Percentiles rank a stretch among this genome's conserved stretches.
phyloP scores from a whole-genome alignment of 2,888 invertebrate species.

The Hedya salicella region DNA sequence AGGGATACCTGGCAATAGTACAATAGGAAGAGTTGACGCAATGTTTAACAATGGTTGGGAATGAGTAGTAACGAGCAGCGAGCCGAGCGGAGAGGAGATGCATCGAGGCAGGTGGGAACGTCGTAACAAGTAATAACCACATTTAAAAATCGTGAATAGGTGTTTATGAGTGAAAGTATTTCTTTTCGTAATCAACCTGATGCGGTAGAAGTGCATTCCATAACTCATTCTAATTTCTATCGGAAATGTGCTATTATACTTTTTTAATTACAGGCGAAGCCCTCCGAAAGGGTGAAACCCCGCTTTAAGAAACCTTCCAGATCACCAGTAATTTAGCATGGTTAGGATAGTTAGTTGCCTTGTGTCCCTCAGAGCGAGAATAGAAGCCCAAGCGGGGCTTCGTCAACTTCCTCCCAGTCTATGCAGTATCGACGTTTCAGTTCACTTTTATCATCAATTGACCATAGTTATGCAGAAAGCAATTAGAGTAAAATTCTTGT shows the following conservation, averaged over 20 bases:
- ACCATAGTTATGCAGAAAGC: too few species aligned
- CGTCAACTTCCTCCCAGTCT: too few species aligned
- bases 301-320: too few species aligned
- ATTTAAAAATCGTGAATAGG: slow-evolving; percentile 46
- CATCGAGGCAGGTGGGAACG: slow-evolving; percentile 33
- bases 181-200: slow-evolving; percentile 11
- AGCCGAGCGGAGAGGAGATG: slow-evolving; percentile 19
- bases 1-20: slow-evolving; percentile 41
- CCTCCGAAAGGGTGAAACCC: too few species aligned
- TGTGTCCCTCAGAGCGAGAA: too few species aligned
- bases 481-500: too few species aligned
- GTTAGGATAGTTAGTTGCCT: too few species aligned
- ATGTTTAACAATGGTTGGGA: slow-evolving; percentile 47
- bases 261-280: neutral
- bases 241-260: neutral
- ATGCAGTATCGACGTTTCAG: too few species aligned
- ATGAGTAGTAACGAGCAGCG: slow-evolving; percentile 35
- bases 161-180: slow-evolving; percentile 47
- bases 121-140: slow-evolving; percentile 37
- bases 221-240: neutral
- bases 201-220: neutral
- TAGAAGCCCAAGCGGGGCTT: too few species aligned
- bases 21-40: slow-evolving; percentile 46
- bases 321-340: too few species aligned
- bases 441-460: too few species aligned